Evolutionary conservation across 37 sponge, comb jelly and placozoan species (phyloP).

Genomic region (Aplysina aerophoba): DNA sequence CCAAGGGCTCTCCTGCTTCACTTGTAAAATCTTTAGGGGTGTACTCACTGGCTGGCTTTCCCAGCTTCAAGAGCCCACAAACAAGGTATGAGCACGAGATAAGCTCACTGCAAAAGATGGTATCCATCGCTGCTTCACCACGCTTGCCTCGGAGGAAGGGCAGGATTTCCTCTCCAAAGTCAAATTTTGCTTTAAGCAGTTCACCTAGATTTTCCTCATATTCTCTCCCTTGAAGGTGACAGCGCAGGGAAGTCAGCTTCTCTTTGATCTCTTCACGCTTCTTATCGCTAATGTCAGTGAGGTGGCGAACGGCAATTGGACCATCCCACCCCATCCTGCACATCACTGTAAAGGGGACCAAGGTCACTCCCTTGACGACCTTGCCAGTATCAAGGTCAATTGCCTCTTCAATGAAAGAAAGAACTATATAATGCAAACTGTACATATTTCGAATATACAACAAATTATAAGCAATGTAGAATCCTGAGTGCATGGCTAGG

Average conservation of each 20-base stretch:
- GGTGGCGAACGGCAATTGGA: not conserved
- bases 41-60: slow-evolving; percentile 12
- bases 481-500: too few species aligned
- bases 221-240: not conserved
- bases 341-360: not conserved
- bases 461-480: too few species aligned
- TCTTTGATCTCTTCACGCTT: slow-evolving; percentile 1
- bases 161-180: not conserved
- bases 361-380: not conserved
- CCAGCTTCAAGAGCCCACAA: not conserved
- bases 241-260: not conserved
- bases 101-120: slow-evolving; percentile 43
- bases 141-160: slow-evolving; percentile 13
- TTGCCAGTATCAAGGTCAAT: not conserved
- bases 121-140: slow-evolving; percentile 14
- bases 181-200: not conserved
- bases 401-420: not conserved
- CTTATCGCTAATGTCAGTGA: not conserved
- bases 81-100: slow-evolving; percentile 39
- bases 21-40: slow-evolving; percentile 35
- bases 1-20: too few species aligned
- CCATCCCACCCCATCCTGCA: not conserved
- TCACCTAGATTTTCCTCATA: not conserved
- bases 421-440: too few species aligned
- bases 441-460: too few species aligned